A percentile compares a stretch with the other conserved stretches of the same genome.
These are phyloP conservation scores for Ophiodon elongatus DNA, from an alignment of 2,113 vertebrate genomes.

Conservation along the genomic window DNA sequence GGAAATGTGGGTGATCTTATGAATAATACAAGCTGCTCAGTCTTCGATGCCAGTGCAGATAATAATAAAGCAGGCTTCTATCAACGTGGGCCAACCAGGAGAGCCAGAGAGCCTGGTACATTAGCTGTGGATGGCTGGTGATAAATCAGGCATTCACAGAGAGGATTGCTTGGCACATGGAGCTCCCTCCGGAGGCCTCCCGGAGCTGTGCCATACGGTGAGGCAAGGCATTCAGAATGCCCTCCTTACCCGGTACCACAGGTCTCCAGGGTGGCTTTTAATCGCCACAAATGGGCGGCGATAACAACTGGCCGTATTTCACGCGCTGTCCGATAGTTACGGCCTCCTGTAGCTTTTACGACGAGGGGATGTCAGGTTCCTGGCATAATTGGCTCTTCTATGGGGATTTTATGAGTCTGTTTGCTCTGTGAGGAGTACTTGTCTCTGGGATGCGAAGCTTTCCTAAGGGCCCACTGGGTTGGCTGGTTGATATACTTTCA, in stretches of 20 bases:
- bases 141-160: constrained; percentile 89
- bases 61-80: constrained; percentile 87
- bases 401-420: constrained; percentile 87
- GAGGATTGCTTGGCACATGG: constrained; percentile 67
- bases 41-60: constrained; percentile 88
- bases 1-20: constrained; percentile 90
- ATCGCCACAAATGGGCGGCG: constrained; percentile 86
- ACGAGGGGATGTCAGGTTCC: constrained; percentile 85
- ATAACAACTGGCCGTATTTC: constrained; percentile 92
- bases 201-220: constrained; percentile 72
- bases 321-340: constrained; percentile 83
- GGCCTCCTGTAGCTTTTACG: constrained; percentile 86
- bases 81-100: constrained; percentile 87
- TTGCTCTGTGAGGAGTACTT: constrained; percentile 80
- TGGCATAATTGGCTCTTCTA: constrained; percentile 90
- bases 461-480: constrained; percentile 55
- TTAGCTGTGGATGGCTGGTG: constrained; percentile 89
- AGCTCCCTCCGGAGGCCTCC: constrained; percentile 63
- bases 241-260: constrained; percentile 67
- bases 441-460: constrained; percentile 60
- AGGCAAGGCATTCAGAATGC: constrained; percentile 85
- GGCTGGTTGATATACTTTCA: constrained; percentile 61
- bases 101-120: constrained; percentile 89
- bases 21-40: constrained; percentile 93
- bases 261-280: constrained; percentile 88